A percentile compares a stretch with the other conserved stretches of the same genome.
These are phyloP conservation scores for Diacarnus erythraeanus DNA, from an alignment of 37 sponge, comb jelly and placozoan genomes.

Conservation along the genomic window DNA sequence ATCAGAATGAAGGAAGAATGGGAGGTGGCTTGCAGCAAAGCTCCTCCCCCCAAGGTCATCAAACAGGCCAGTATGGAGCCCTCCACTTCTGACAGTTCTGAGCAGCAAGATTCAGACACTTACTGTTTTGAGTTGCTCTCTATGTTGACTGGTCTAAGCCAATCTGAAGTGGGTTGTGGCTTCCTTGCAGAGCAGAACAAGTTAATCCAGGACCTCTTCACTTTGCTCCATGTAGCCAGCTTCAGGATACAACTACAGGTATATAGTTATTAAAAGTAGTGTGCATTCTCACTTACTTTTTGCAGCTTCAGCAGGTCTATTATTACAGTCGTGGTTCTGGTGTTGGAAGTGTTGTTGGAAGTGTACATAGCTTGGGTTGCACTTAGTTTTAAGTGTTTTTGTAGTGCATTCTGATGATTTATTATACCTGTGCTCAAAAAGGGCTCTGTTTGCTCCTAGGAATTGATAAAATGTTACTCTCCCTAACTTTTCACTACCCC, in stretches of 20 bases:
- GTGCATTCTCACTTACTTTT: background rate
- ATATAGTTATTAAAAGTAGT: background rate
- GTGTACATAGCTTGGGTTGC: too few relatives aligned
- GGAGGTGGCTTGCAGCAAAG: slow-evolving; percentile 38
- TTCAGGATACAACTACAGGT: slow-evolving; percentile 86
- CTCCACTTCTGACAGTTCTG: background rate
- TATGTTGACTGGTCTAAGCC: slow-evolving; percentile 89
- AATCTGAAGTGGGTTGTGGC: slow-evolving; percentile 74
- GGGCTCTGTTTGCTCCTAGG: too few relatives aligned
- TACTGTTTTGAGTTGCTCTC: slow-evolving; percentile 93
- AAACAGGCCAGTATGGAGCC: slow-evolving; percentile 31
- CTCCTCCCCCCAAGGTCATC: slow-evolving; percentile 47
- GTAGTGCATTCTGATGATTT: too few relatives aligned
- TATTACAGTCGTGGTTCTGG: too few relatives aligned
- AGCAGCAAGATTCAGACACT: slow-evolving; percentile 52
- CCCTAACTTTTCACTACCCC: too few relatives aligned
- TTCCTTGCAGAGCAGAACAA: slow-evolving; percentile 80
- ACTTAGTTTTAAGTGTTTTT: too few relatives aligned
- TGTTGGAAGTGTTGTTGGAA: too few relatives aligned
- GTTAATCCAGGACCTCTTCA: slow-evolving; percentile 81
- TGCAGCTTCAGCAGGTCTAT: too few relatives aligned
- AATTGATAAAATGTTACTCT: background rate
- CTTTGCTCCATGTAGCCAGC: slow-evolving; percentile 86
- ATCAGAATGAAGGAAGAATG: slow-evolving; percentile 77
- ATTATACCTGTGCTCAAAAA: too few relatives aligned